Conservation (phyloP, 2,797 vertebrate species). For the Petrocephalus schoutedeni region DNA sequence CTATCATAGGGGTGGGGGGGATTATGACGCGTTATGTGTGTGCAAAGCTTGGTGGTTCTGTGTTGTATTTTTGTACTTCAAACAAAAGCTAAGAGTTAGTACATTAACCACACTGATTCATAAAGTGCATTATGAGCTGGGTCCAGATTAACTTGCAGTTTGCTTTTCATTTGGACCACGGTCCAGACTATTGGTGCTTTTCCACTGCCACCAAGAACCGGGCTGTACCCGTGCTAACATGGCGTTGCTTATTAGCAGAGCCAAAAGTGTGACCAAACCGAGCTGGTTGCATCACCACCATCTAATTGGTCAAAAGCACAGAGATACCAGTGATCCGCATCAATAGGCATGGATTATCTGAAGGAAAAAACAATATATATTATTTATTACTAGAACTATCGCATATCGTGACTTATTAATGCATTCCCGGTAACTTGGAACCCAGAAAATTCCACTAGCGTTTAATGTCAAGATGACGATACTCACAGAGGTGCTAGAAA, state of each 20-base stretch:
- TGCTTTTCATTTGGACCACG: not conserved
- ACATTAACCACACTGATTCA: not conserved
- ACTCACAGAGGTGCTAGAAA: not conserved
- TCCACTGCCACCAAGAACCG: not conserved
- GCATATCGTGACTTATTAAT: not conserved
- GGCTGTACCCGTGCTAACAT: not conserved
- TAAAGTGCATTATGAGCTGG: not conserved
- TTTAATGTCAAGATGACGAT: not conserved
- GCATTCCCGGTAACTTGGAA: not conserved
- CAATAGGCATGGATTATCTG: not conserved
- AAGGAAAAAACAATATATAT: not conserved
- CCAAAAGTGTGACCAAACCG: not conserved
- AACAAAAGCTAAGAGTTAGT: not conserved
- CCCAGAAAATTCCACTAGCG: not conserved
- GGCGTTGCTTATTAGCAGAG: not conserved
- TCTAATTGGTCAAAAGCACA: not conserved
- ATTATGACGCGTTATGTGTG: not conserved
- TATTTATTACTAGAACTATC: not conserved
- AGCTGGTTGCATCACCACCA: not conserved
- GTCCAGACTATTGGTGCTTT: not conserved
- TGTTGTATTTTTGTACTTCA: not conserved
- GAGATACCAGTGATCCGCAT: not conserved
- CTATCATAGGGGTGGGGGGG: not conserved
- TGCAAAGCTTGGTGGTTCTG: not conserved
- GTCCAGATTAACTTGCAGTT: not conserved